These are phyloP conservation scores for Lytechinus pictus DNA, from an alignment of 35 echinoderm and acorn worm genomes.

Conservation along the genomic window DNA sequence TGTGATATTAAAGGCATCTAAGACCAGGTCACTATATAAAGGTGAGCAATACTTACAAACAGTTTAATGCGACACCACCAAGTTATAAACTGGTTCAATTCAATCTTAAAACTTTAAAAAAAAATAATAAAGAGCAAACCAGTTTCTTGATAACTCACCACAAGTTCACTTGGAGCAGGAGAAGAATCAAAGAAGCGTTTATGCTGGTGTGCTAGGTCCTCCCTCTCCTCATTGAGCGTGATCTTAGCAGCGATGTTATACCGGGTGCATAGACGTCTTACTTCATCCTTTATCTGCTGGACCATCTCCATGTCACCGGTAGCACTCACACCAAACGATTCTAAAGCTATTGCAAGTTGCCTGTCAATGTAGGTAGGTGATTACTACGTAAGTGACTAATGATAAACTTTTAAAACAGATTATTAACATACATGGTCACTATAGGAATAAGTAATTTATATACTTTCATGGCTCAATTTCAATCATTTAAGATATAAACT, in stretches of 20 bases:
- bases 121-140: background rate
- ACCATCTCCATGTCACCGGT: constrained; percentile 99
- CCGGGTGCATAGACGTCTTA: constrained; percentile 82
- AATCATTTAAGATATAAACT: too few relatives aligned
- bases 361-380: constrained; percentile 47
- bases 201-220: constrained; percentile 66
- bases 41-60: too few relatives aligned
- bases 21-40: too few relatives aligned
- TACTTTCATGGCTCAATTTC: too few relatives aligned
- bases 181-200: constrained; percentile 75
- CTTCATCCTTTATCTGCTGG: constrained; percentile 93
- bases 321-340: constrained; percentile 90
- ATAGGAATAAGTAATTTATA: too few relatives aligned
- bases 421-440: too few relatives aligned
- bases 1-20: too few relatives aligned
- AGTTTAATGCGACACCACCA: too few relatives aligned
- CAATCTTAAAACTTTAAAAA: background rate
- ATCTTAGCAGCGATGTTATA: constrained; percentile 97
- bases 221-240: constrained; percentile 79
- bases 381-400: too few relatives aligned
- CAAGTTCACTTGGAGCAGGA: constrained; percentile 67
- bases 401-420: too few relatives aligned
- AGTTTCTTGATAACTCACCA: constrained; percentile 30
- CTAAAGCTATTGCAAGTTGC: constrained; percentile 81
- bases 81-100: too few relatives aligned